Conservation (phyloP, 2,888 invertebrate genomes). For the Lepidochrysops patricia region DNA sequence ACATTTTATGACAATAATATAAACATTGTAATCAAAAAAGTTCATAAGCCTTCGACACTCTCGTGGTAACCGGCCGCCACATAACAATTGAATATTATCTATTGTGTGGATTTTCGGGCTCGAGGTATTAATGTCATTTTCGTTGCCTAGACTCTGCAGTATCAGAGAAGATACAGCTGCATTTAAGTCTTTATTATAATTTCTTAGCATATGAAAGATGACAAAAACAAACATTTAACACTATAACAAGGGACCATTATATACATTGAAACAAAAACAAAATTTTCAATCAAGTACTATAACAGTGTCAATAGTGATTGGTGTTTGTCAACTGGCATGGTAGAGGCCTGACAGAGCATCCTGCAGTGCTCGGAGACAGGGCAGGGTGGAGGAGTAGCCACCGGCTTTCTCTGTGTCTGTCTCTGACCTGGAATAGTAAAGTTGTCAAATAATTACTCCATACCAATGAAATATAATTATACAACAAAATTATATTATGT, state of each 20-base stretch:
- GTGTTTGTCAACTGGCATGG: conserved; percentile 57
- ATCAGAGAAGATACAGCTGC: background rate
- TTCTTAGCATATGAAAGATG: background rate
- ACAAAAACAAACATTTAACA: background rate
- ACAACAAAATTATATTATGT: too few relatives aligned
- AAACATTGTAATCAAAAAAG: too few relatives aligned
- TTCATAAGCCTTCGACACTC: too few relatives aligned
- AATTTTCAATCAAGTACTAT: conserved; percentile 37
- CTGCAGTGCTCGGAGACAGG: conserved; percentile 89
- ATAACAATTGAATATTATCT: too few relatives aligned
- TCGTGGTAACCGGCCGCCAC: too few relatives aligned
- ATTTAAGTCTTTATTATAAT: background rate
- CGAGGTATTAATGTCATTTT: too few relatives aligned
- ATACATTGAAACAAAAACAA: conserved; percentile 16
- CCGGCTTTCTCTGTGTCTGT: conserved; percentile 86
- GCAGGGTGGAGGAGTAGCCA: conserved; percentile 87
- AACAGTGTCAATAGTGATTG: conserved; percentile 28
- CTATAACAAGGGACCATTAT: background rate
- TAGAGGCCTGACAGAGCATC: conserved; percentile 90
- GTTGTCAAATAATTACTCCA: background rate
- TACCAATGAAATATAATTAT: background rate
- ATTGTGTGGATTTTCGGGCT: too few relatives aligned
- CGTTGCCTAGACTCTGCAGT: too few relatives aligned
- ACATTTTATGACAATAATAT: too few relatives aligned
- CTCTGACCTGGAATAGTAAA: conserved; percentile 77